Evolutionary conservation across 2,113 vertebrate species (phyloP).

Genomic region (Mellivora capensis): DNA sequence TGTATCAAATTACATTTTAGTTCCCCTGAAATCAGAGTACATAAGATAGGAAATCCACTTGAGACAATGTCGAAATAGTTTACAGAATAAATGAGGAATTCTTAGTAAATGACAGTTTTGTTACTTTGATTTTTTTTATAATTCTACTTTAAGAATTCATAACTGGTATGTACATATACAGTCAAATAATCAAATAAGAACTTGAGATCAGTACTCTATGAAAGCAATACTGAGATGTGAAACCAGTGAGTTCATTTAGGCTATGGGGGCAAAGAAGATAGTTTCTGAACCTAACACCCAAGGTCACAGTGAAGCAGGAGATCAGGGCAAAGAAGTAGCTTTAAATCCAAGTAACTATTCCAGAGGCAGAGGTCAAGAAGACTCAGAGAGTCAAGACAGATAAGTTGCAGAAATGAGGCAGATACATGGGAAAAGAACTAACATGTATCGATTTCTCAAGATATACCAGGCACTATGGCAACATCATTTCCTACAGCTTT

Average conservation of each 20-base stretch:
- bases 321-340: slow-evolving; percentile 4
- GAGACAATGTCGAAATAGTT: not conserved
- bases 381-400: slow-evolving; percentile 5
- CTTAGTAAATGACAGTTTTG: not conserved
- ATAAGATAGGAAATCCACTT: not conserved
- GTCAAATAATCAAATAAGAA: not conserved
- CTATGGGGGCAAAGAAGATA: not conserved
- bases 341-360: slow-evolving; percentile 43
- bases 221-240: not conserved
- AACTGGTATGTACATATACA: not conserved
- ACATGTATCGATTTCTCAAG: slow-evolving; percentile 58
- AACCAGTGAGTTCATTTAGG: not conserved
- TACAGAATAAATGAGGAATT: not conserved
- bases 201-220: not conserved
- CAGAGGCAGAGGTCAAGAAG: not conserved
- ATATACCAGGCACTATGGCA: slow-evolving; percentile 22
- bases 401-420: slow-evolving; percentile 53
- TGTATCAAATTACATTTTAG: not conserved
- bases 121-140: not conserved
- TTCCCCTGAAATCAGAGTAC: not conserved
- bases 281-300: not conserved
- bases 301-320: not conserved
- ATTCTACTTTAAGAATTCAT: not conserved
- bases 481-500: slow-evolving; percentile 35
- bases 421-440: slow-evolving; percentile 50